These are phyloP conservation scores for Gymnobelideus leadbeateri DNA, from an alignment of 2,113 vertebrate genomes.

Conservation along the genomic window DNA sequence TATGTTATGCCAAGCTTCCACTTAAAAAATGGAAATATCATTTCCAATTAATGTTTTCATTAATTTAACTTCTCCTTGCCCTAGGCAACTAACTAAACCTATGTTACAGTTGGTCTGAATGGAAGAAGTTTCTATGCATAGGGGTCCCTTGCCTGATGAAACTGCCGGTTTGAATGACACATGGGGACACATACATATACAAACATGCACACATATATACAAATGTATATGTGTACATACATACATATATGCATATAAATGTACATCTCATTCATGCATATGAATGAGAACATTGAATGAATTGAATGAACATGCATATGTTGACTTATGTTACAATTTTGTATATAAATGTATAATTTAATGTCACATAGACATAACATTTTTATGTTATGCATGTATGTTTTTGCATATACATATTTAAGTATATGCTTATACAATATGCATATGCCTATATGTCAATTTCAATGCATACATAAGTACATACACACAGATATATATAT, in stretches of 20 bases:
- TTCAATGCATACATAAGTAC: neutral
- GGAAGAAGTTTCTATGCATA: neutral
- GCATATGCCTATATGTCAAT: neutral
- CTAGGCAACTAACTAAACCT: neutral
- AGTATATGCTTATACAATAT: neutral
- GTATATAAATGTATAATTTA: neutral
- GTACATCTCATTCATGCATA: neutral
- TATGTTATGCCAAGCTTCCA: neutral
- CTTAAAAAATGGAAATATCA: neutral
- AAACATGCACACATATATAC: no score
- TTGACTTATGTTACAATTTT: neutral
- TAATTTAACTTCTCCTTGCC: neutral
- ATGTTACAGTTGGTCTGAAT: neutral
- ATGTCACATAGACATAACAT: neutral
- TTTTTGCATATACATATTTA: neutral
- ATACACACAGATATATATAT: neutral
- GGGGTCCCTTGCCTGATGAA: neutral
- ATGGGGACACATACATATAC: neutral
- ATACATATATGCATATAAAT: no score
- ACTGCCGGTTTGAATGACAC: neutral
- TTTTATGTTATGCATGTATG: neutral
- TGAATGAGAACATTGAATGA: no score
- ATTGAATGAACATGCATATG: neutral
- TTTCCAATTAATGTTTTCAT: neutral
- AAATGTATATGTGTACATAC: no score